Evolutionary conservation across 2,113 vertebrate species (phyloP), one percentile per base, ranked within the genome.

Genomic region (Dicerorhinus sumatrensis): DNA sequence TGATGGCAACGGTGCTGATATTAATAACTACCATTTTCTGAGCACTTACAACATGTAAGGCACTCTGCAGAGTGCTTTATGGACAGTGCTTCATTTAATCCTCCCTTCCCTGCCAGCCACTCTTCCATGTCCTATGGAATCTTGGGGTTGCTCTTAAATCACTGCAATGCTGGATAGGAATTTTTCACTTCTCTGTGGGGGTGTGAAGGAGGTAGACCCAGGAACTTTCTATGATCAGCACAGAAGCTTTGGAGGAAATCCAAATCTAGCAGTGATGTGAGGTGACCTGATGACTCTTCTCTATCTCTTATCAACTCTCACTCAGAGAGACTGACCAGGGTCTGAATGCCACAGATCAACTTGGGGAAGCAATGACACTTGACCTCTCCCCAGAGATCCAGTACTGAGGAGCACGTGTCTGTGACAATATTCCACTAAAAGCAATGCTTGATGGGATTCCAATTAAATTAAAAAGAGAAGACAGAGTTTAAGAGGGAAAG

Each of bases 1-100:
- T 13, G 29, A 29, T 3, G 36, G 13, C 60, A 42, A 6, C 16
- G 36, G 56, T 0, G 0, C 1, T 11, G 33, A 13, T 65, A n/a
- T 72, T 8, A 33, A 33, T n/a, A 9, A 8, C 33, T 65, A 1
- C 27, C 33, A 8, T 31, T 86, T 79, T 82, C 82, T 36, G 46
- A 93, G 75, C 33, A 69, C 46, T 67, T 13, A 8, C 8, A 27
- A 6, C 3, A 6, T 4, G 11, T 36, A 3, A 8, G 75, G 54
- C n/a, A 25, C 82, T 12, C 10, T 0, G 31, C 51, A 27, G 20
- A 46, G 67, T 25, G 29, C 42, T n/a, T 75, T 33, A 12, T 0
- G 33, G 58, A 25, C 1, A 0, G 1, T 1, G 36, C n/a, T 73
- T 17, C 42, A 39, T 21, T 63, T 4, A 33, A 46, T n/a, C 27